phyloP scores from a whole-genome alignment of 2,113 vertebrate species.

The Empidonax traillii region DNA sequence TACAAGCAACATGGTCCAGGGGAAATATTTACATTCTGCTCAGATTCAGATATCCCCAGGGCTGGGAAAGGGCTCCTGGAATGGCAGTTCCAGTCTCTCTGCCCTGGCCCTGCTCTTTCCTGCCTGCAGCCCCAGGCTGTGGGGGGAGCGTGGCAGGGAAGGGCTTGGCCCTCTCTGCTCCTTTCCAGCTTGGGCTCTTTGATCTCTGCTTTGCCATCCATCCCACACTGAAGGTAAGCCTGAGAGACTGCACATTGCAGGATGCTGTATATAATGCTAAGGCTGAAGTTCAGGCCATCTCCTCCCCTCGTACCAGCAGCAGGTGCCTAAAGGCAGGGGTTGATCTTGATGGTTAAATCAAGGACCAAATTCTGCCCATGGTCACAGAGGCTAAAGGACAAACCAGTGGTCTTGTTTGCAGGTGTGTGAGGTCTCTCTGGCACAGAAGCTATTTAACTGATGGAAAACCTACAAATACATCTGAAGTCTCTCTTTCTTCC shows the following conservation, averaged over 20 bases:
- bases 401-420: not conserved
- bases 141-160: not conserved
- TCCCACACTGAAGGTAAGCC: not conserved
- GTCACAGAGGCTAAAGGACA: not conserved
- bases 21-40: constrained; percentile 19
- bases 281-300: not conserved
- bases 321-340: not conserved
- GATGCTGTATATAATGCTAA: too few relatives aligned
- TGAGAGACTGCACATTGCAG: fast-evolving
- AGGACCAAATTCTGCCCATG: not conserved
- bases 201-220: not conserved
- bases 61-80: not conserved
- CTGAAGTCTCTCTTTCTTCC: not conserved
- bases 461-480: not conserved
- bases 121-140: not conserved
- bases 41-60: not conserved
- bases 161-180: not conserved
- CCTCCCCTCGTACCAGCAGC: not conserved
- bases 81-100: not conserved
- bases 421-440: not conserved
- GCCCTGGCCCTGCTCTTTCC: not conserved
- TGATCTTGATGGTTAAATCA: not conserved
- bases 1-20: not conserved
- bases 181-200: not conserved
- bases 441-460: not conserved